phyloP scores from a whole-genome alignment of 2,113 vertebrate genomes.

The Myotis davidii region DNA sequence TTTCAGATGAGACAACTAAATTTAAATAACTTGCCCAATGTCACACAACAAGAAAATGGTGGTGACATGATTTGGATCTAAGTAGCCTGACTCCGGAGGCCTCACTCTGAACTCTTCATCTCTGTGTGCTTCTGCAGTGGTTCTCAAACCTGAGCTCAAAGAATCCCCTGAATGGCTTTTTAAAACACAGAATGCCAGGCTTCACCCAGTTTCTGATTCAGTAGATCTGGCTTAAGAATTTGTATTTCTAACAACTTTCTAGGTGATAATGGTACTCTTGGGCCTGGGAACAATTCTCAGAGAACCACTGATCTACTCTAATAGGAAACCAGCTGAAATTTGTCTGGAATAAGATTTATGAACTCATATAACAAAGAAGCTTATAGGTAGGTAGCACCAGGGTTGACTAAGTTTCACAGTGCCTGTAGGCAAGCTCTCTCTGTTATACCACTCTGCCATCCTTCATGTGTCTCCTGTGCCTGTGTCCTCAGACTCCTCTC shows the following conservation, averaged over 20 bases:
- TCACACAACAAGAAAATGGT: not conserved
- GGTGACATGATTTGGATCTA: not conserved
- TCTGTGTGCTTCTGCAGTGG: not conserved
- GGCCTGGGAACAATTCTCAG: not conserved
- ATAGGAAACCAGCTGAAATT: conserved; percentile 6
- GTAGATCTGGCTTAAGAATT: not conserved
- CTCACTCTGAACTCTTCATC: not conserved
- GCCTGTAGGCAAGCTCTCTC: not conserved
- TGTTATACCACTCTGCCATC: not conserved
- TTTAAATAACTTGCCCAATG: not conserved
- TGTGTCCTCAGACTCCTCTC: not conserved
- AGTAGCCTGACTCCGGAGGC: not conserved
- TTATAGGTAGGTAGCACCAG: not conserved
- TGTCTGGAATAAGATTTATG: conserved; percentile 18
- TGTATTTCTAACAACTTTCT: not conserved
- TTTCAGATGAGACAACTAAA: not conserved
- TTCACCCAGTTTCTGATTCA: not conserved
- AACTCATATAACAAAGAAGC: not conserved
- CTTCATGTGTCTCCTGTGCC: not conserved
- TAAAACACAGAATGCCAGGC: not conserved
- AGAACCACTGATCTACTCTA: not conserved
- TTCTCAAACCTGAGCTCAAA: not conserved
- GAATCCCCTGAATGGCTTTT: not conserved
- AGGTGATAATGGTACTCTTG: not conserved
- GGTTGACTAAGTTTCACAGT: not conserved